Evolutionary conservation across 2,797 vertebrate species (phyloP).

Genomic region (Hippocampus kuda): DNA sequence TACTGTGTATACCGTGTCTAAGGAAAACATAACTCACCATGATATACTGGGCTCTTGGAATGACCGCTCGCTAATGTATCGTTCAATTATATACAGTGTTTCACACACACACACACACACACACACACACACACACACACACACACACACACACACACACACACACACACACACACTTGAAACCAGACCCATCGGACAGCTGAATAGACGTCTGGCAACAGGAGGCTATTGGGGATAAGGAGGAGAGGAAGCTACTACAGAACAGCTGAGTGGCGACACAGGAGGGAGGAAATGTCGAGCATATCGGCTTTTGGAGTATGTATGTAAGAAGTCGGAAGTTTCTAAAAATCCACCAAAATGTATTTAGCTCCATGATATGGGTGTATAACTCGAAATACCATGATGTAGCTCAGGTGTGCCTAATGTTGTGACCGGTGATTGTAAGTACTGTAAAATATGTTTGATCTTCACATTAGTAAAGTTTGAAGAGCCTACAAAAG

Average conservation of each 20-base stretch:
- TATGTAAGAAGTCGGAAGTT: neutral
- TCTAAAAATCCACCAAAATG: neutral
- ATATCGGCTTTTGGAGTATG: slow-evolving; percentile 13
- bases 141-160: slow-evolving; percentile 5
- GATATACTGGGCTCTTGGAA: neutral
- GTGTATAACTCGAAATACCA: neutral
- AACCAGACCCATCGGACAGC: slow-evolving; percentile 59
- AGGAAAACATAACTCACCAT: neutral
- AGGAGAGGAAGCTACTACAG: slow-evolving; percentile 12
- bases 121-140: slow-evolving; percentile 10
- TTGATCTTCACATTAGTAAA: neutral
- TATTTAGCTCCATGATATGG: neutral
- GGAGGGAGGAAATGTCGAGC: slow-evolving; percentile 12
- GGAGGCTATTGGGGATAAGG: slow-evolving; percentile 10
- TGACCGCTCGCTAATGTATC: slow-evolving; percentile 7
- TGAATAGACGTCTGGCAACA: slow-evolving; percentile 43
- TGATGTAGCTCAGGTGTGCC: too few relatives aligned
- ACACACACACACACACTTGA: slow-evolving; percentile 37
- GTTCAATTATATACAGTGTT: neutral
- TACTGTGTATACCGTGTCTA: neutral
- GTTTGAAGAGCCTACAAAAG: neutral
- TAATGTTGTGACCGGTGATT: neutral
- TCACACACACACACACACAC: slow-evolving; percentile 11
- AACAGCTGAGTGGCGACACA: slow-evolving; percentile 9
- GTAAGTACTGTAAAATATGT: neutral